phyloP scores from a whole-genome alignment of 2,888 invertebrate species.

The Hydropsyche betteni region DNA sequence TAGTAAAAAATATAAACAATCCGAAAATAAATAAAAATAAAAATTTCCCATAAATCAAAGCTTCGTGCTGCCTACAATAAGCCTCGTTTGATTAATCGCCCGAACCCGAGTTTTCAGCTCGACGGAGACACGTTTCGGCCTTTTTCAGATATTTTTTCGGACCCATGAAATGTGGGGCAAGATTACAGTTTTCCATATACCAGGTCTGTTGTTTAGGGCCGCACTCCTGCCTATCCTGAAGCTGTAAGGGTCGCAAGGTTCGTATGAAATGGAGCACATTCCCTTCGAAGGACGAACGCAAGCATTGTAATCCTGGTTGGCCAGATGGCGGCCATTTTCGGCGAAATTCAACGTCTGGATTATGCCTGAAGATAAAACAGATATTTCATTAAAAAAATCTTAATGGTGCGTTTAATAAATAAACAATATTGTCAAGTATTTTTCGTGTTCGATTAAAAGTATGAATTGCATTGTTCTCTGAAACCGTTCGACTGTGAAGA shows the following conservation, averaged over 20 bases:
- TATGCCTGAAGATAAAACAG: constrained; percentile 59
- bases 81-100: constrained; percentile 14
- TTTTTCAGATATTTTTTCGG: background rate
- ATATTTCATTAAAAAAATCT: too few species aligned
- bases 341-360: constrained; percentile 84
- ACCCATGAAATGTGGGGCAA: background rate
- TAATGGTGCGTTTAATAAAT: constrained; percentile 6
- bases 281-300: constrained; percentile 76
- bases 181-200: background rate
- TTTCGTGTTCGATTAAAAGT: background rate
- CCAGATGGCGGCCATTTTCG: constrained; percentile 81
- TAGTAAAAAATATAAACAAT: too few species aligned
- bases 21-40: too few species aligned
- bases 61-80: background rate
- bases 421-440: background rate
- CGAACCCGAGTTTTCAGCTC: constrained; percentile 7
- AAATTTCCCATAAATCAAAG: constrained; percentile 6
- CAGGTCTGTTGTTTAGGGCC: constrained; percentile 29
- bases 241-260: constrained; percentile 78
- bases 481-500: too few species aligned
- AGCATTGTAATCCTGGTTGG: constrained; percentile 80
- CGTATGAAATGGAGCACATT: constrained; percentile 80
- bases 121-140: background rate
- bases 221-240: constrained; percentile 74
- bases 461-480: too few species aligned